Evolutionary conservation across 2,888 invertebrate species (phyloP).

Genomic region (Gastracanthus pulcherrimus): DNA sequence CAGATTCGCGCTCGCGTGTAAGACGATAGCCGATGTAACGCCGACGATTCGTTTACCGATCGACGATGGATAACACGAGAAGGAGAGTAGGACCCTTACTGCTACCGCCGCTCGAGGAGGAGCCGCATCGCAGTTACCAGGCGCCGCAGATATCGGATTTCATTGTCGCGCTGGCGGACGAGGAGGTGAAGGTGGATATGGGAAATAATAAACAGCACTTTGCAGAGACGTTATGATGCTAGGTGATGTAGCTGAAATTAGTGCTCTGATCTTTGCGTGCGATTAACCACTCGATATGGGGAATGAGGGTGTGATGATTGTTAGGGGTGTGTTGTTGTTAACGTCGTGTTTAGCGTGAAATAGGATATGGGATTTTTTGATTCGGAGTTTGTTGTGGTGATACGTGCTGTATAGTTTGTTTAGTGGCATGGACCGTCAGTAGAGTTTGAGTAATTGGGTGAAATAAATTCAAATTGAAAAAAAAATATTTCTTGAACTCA

Average conservation of each 20-base stretch:
- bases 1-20: constrained; percentile 19
- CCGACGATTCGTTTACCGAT: constrained; percentile 35
- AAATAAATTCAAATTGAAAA: too few relatives aligned
- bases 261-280: background rate
- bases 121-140: background rate
- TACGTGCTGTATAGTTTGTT: too few relatives aligned
- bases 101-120: too few relatives aligned
- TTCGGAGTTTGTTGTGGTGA: too few relatives aligned
- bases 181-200: background rate
- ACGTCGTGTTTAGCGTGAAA: background rate
- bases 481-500: too few relatives aligned
- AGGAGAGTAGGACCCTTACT: background rate
- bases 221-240: constrained; percentile 9
- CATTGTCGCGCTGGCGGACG: constrained; percentile 1
- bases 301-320: background rate
- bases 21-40: constrained; percentile 14
- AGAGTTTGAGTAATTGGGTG: too few relatives aligned
- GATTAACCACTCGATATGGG: background rate
- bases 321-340: background rate
- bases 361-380: too few relatives aligned
- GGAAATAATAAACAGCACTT: constrained; percentile 48
- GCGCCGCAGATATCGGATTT: constrained; percentile 8
- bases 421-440: too few relatives aligned
- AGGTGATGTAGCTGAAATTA: too few relatives aligned
- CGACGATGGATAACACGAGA: constrained; percentile 6